Evolutionary conservation across 2,797 vertebrate species (phyloP), one percentile per base, ranked within the genome.

Genomic region (Benthosema pterotum): DNA sequence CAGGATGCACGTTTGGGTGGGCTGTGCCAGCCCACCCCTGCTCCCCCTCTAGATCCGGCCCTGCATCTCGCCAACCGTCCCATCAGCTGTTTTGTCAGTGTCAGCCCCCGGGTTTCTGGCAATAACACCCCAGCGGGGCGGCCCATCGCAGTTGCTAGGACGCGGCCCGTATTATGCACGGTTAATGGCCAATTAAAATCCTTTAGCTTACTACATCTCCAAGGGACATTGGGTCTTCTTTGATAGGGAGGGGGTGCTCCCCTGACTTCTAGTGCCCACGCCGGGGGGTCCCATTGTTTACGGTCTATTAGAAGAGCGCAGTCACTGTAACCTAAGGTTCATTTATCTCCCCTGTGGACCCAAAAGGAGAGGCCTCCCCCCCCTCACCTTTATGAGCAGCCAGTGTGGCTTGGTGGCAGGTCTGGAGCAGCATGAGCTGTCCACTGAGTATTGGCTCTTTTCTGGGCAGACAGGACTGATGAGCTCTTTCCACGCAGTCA

Each of bases 161-260:
- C 92, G 90, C 89, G 84, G 94, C 93, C 93, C 91, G 86, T 93
- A 94, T 95, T 93, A 94, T 96, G 95, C 96, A 95, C 94, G 94
- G 95, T 96, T 97, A 98, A 99, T 95, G 94, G 95, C 97, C 96
- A 97, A 96, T 98, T 97, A 97, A 96, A 96, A 95, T 92, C 87
- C 78, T 85, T n/a, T 90, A 90, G 91, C 94, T n/a, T 97, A 84
- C 91, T 91, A 90, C 90, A 93, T 91, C 92, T 92, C 89, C 89
- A 52, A 83, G 87, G 90, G n/a, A n/a, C n/a, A n/a, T n/a, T n/a
- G n/a, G n/a, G n/a, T n/a, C n/a, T n/a, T 91, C 89, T 95, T 96
- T 97, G 96, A 97, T 94, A 92, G 90, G 91, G 92, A 88, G n/a
- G n/a, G n/a, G n/a, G n/a, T n/a, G 86, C 79, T 93, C 92, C 93